phyloP scores from a whole-genome alignment of 2,888 invertebrate species.

The Lucinisca nassula region DNA sequence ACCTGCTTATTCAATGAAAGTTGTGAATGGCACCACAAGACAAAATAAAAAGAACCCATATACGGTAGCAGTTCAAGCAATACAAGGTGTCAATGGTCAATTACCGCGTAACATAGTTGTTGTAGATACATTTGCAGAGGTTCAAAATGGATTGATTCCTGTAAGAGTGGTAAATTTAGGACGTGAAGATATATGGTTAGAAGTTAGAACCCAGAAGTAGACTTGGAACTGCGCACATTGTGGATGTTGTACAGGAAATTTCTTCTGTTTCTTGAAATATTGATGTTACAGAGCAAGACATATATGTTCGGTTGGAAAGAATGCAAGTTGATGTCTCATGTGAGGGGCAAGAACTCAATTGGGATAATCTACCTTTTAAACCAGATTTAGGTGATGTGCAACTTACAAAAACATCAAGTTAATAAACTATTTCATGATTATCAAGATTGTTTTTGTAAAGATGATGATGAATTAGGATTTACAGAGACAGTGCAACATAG shows the following conservation, averaged over 20 bases:
- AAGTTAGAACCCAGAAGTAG: constrained; percentile 31
- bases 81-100: too few species aligned
- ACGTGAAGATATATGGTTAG: constrained; percentile 21
- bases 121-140: too few species aligned
- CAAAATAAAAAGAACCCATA: too few species aligned
- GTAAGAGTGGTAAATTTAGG: constrained; percentile 38
- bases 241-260: constrained; percentile 15
- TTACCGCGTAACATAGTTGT: too few species aligned
- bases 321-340: neutral
- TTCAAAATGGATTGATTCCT: constrained; percentile 25
- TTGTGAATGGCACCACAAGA: too few species aligned
- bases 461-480: too few species aligned
- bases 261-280: neutral
- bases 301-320: constrained; percentile 9
- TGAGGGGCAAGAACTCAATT: neutral
- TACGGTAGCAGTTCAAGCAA: too few species aligned
- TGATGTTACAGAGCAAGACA: constrained; percentile 15
- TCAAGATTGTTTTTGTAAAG: constrained; percentile 18
- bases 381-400: constrained; percentile 3
- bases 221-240: constrained; percentile 32
- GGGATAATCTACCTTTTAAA: constrained; percentile 13
- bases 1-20: too few species aligned
- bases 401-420: constrained; percentile 13
- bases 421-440: constrained; percentile 3
- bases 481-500: too few species aligned